Base-by-base conservation (phyloP, 1,140 invertebrate genomes). In the Euwallacea similis region DNA sequence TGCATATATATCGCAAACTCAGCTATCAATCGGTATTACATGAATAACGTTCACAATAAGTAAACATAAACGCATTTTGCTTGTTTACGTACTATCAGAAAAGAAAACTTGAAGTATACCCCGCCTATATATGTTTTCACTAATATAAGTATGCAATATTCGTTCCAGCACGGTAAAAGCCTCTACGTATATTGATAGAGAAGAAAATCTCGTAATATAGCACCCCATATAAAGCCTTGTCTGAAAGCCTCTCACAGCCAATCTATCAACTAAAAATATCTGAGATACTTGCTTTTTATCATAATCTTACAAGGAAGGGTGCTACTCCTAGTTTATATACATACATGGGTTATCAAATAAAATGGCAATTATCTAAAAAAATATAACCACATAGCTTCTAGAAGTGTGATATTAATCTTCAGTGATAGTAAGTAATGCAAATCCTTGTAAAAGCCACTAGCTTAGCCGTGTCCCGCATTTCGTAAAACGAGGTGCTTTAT, bases 391-490 rank as follows among this genome's bases (percentile, higher is more conserved):
- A 50, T 13, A 11, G 10, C 55, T 58, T 58, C 55, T 13, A 33
- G 55, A 58, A 33, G 21, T 21, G n/a, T 33, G 55, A 58, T 58
- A 58, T 58, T 58, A 15, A 58, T 58, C 55, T 58, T 21, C 21
- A 15, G 55, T 58, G 55, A 58, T 58, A 58, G 55, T 58, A 58
- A 58, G 55, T 58, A 21, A 58, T 58, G 55, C 55, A 58, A 58
- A 58, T 58, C 55, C 55, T 58, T 58, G 55, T 58, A 7, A 58
- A 58, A 58, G 55, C 55, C 55, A 58, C 13, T 33, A 16, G 55
- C 55, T 58, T 58, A 58, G 55, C 55, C 21, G 13, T 58, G 55
- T 21, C n/a, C 55, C 55, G 55, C 55, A 58, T 58, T 10, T 21
- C 15, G 13, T 58, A 58, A 58, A 33, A 58, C 55, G 55, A 33